Evolutionary conservation across 2,113 vertebrate genomes (phyloP), one percentile per base, ranked within the genome.

Genomic region (Pycnonotus jocosus): DNA sequence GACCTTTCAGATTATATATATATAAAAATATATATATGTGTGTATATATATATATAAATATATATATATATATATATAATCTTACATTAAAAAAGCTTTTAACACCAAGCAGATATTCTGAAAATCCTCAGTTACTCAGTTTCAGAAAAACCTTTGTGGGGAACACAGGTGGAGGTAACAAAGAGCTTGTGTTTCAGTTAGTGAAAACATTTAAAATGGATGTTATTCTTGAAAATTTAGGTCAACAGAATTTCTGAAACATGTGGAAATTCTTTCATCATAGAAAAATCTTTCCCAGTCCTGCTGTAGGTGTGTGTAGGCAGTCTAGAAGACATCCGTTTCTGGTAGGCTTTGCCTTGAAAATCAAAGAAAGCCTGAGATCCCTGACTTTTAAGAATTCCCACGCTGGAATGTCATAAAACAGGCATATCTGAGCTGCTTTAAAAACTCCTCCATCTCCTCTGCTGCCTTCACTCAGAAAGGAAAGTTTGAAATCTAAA

Each of bases 341-440:
- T 86, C 57, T 69, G 47, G 54, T 71, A 60, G 69, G 31, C 64
- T 96, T 89, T 73, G 57, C 92, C 51, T 84, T 84, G 81, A 88
- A 81, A 93, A 90, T 30, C n/a, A 66, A 82, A 92, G 62, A 76
- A 95, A 92, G 81, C 8, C 27, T 35, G 71, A 86, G 45, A 95
- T 83, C 45, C 15, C 11, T 68, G 88, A 60, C 86, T 95, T 81
- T 78, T 86, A 84, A 92, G 72, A 79, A 72, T 89, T 86, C 86
- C 86, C 77, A 92, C 7, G 0, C 60, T 64, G 37, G 38, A 68
- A 30, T 51, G 35, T 42, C 30, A 70, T 76, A 65, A 62, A 88
- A 2, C 15, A 22, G n/a, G 30, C 71, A 50, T 81, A 66, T 83
- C 54, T 80, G 58, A 88, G 42, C 50, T 71, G 42, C 68, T 77